These are phyloP conservation scores for Mus musculus DNA, from an alignment of 2,113 vertebrate species.

Conservation along the genomic window DNA sequence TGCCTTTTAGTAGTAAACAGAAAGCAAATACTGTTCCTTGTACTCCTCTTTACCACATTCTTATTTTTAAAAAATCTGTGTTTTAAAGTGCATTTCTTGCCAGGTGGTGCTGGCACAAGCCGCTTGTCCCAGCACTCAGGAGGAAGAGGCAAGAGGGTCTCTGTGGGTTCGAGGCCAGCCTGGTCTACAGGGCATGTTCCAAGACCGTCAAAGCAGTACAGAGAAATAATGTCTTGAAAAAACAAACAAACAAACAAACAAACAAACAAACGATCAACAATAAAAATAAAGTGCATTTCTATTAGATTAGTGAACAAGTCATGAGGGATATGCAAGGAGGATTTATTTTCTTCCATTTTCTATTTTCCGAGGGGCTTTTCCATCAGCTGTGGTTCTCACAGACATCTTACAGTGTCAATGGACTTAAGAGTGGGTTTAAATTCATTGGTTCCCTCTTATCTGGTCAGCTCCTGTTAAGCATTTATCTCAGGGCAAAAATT, in stretches of 20 bases:
- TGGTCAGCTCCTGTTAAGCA: not conserved
- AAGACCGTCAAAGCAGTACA: not conserved
- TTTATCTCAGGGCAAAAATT: not conserved
- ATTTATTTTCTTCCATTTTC: not conserved
- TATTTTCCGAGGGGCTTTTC: not conserved
- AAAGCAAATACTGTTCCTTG: not conserved
- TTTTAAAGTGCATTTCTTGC: not conserved
- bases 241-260: not conserved
- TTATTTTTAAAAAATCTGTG: not conserved
- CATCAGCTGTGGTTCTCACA: not conserved
- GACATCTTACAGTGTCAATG: not conserved
- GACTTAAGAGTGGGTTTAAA: not conserved
- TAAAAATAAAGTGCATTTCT: not conserved
- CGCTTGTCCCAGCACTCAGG: not conserved
- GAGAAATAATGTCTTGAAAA: not conserved
- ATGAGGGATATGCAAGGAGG: not conserved
- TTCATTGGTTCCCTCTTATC: not conserved
- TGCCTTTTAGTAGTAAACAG: constrained; percentile 5
- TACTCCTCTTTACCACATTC: not conserved
- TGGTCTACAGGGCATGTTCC: not conserved
- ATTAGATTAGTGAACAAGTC: not conserved
- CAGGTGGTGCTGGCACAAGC: not conserved
- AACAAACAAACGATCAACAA: not conserved
- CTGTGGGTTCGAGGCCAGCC: not conserved
- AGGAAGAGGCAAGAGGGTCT: not conserved